phyloP scores from a whole-genome alignment of 2,113 vertebrate species.

The Odobenus rosmarus region DNA sequence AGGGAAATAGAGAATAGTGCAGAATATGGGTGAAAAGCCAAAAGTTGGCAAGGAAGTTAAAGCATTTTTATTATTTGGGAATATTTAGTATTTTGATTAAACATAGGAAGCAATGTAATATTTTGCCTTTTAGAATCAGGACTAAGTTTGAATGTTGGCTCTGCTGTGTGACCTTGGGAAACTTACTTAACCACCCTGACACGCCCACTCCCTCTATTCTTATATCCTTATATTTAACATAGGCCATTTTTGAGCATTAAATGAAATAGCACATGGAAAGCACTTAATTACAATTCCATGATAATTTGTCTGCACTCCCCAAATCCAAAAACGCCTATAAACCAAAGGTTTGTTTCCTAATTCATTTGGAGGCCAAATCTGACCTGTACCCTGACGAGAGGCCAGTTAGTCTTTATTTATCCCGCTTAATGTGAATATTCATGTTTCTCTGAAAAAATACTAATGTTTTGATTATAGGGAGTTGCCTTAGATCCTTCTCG shows the following conservation, averaged over 20 bases:
- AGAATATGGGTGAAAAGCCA: not conserved
- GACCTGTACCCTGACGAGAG: not conserved
- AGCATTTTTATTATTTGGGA: not conserved
- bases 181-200: not conserved
- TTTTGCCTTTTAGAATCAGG: not conserved
- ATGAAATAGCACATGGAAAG: not conserved
- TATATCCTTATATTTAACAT: not conserved
- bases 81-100: not conserved
- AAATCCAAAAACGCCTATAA: not conserved
- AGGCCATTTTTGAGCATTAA: not conserved
- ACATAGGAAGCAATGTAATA: not conserved
- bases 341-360: not conserved
- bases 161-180: not conserved
- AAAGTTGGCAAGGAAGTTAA: not conserved
- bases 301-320: not conserved
- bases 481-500: not conserved
- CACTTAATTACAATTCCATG: not conserved
- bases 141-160: not conserved
- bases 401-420: not conserved
- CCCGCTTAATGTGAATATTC: not conserved
- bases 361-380: not conserved
- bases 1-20: not conserved
- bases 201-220: not conserved
- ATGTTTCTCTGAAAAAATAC: not conserved
- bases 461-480: not conserved